Percentiles rank a stretch among this genome's conserved stretches.
phyloP scores from a whole-genome alignment of 2,113 vertebrate species.

The Gopherus flavomarginatus region DNA sequence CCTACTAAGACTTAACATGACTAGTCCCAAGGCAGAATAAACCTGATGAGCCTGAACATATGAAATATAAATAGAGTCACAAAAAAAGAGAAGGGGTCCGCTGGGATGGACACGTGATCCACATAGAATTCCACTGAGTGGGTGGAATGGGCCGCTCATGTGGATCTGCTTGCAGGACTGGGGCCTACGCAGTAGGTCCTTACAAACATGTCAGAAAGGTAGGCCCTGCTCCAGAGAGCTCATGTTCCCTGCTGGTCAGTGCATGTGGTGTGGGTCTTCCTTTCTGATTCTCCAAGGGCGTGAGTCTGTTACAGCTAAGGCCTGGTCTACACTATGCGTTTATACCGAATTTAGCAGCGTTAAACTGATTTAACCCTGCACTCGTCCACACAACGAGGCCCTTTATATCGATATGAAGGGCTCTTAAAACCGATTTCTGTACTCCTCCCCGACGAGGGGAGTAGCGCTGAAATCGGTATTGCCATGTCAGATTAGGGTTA shows the following conservation, averaged over 20 bases:
- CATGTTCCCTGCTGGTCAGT: not conserved
- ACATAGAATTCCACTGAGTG: not conserved
- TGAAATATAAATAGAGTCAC: not conserved
- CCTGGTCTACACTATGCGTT: no score
- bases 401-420: no score
- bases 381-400: no score
- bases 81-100: not conserved
- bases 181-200: not conserved
- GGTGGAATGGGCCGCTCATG: accelerated
- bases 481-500: no score
- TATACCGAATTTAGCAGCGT: no score
- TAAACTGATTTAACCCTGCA: no score
- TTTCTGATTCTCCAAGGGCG: not conserved
- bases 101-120: accelerated
- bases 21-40: not conserved
- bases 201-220: not conserved
- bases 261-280: not conserved
- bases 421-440: no score
- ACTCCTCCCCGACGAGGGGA: no score
- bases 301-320: not conserved
- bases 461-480: no score
- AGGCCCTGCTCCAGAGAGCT: not conserved
- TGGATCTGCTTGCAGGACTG: not conserved
- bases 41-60: not conserved
- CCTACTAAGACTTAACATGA: not conserved